Evolutionary conservation across 2,113 vertebrate species (phyloP), one percentile per base, ranked within the genome.

Genomic region (Nycticorax nycticorax): DNA sequence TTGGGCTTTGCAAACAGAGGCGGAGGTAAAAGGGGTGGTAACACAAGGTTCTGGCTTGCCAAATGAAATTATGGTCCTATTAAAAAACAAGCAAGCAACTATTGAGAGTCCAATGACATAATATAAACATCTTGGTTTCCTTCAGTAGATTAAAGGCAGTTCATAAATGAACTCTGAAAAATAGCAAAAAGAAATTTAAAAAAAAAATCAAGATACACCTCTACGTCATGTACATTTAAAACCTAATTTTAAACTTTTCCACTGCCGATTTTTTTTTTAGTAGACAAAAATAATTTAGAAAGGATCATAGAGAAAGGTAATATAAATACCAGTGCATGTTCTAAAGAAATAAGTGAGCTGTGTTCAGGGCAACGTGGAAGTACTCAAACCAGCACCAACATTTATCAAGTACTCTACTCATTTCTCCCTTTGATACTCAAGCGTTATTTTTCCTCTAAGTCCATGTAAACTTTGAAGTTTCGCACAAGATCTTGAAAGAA

Each of bases 371-470:
- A 92, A 79, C 23, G 3, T 88, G 84, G 84, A 91, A 95, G 83
- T 80, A 95, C 77, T 97, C 94, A 96, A 83, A 93, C n/a, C 62
- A 94, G 73, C 92, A 96, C 80, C 73, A 93, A 14, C 56, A 50
- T 93, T 92, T 85, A 88, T 14, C 43, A 48, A 94, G 60, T n/a
- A 79, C 76, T 56, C 37, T 66, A 45, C 20, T 89, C 52, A 50
- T 85, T 95, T 92, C 74, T 94, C 62, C 91, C 94, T 97, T 97
- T 96, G 95, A 96, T 96, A 94, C 37, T 82, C 14, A 1, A 91
- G 69, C 6, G 0, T 73, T 93, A 73, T 85, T 92, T 93, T 93
- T 85, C 50, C 89, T 95, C 8, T 69, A 85, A 81, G 62, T 12
- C 52, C 28, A 79, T 41, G 41, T 75, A 89, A 92, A 92, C 95